These are phyloP conservation scores for Sylvia atricapilla DNA, from an alignment of 2,113 vertebrate species.

Conservation along the genomic window DNA sequence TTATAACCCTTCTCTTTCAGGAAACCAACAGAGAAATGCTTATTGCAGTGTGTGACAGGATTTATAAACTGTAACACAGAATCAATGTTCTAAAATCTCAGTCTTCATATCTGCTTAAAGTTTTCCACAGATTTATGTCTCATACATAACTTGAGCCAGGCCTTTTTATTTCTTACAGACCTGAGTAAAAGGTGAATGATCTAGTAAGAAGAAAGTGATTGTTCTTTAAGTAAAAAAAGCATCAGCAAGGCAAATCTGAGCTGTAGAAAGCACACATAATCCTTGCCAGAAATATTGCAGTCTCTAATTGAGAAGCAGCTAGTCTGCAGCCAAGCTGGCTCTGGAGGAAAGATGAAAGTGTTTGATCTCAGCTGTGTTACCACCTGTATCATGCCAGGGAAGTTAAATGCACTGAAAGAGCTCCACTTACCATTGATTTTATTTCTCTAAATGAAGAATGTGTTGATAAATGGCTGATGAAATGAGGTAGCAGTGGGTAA, in stretches of 20 bases:
- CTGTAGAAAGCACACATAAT: not conserved
- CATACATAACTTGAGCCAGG: not conserved
- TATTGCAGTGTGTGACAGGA: not conserved
- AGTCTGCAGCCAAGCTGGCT: slow-evolving; percentile 50
- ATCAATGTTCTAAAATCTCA: not conserved
- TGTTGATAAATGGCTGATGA: slow-evolving; percentile 46
- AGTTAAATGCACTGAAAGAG: slow-evolving; percentile 42
- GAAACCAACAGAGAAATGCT: not conserved
- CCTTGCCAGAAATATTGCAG: slow-evolving; percentile 23
- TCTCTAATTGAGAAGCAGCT: slow-evolving; percentile 30
- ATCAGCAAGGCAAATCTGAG: not conserved
- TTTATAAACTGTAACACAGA: not conserved
- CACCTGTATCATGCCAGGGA: slow-evolving; percentile 47
- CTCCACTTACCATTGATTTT: slow-evolving; percentile 43
- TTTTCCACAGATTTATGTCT: not conserved
- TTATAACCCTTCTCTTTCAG: not conserved
- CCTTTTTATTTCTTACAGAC: not conserved
- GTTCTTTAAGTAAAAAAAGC: not conserved
- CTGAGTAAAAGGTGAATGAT: not conserved
- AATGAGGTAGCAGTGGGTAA: slow-evolving; percentile 55
- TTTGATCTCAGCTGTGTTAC: slow-evolving; percentile 59
- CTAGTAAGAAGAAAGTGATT: not conserved
- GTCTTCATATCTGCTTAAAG: not conserved
- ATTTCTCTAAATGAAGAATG: slow-evolving; percentile 40
- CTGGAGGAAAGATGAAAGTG: slow-evolving; percentile 20